Evolutionary conservation across 2,113 vertebrate species (phyloP).

Genomic region (Thryonomys swinderianus): DNA sequence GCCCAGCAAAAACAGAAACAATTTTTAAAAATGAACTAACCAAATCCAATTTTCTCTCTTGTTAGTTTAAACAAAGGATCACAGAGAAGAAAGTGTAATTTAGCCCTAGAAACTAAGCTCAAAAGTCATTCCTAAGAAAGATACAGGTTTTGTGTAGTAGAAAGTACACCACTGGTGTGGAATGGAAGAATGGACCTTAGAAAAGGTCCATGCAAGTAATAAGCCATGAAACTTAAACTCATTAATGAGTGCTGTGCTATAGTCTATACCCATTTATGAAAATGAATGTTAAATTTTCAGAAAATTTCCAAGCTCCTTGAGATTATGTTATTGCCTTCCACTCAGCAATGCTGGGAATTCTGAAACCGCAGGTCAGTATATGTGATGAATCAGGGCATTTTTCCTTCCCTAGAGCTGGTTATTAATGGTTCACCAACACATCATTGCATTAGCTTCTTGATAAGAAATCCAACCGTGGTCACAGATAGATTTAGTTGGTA

Average conservation of each 20-base stretch:
- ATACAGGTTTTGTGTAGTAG: background rate
- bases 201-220: background rate
- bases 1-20: background rate
- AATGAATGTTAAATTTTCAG: background rate
- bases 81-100: background rate
- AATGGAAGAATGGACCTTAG: background rate
- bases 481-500: background rate
- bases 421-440: background rate
- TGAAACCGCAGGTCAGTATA: background rate
- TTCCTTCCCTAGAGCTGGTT: background rate
- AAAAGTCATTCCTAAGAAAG: constrained; percentile 15
- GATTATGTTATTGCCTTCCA: background rate
- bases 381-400: constrained; percentile 1
- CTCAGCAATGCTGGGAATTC: background rate
- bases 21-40: background rate
- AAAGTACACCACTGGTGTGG: background rate
- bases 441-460: background rate
- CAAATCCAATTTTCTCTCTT: background rate
- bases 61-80: constrained; percentile 17
- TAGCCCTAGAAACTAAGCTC: background rate
- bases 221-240: background rate
- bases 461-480: background rate
- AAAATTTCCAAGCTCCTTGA: background rate
- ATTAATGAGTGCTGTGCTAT: background rate
- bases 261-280: background rate